Percentiles rank a stretch among this genome's conserved stretches.
Conservation (phyloP, 2,113 vertebrate genomes). For the Sphyrna mokarran region DNA sequence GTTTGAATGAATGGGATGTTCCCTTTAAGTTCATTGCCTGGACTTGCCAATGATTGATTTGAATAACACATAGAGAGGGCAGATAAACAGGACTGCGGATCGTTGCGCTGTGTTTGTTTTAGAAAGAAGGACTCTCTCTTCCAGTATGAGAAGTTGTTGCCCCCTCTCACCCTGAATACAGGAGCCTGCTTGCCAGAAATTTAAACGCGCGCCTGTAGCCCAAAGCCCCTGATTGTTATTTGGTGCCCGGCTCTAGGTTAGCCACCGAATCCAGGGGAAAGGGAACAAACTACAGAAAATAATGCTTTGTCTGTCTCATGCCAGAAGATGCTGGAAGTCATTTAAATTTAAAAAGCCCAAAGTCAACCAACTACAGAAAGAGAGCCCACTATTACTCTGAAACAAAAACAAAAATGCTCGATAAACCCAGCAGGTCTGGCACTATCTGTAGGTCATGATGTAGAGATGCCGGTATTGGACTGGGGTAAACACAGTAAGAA, state of each 20-base stretch:
- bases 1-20: background rate
- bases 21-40: background rate
- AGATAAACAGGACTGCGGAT: background rate
- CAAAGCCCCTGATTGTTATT: background rate
- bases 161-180: background rate
- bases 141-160: background rate
- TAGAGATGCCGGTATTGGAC: too few species aligned
- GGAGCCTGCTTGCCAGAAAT: background rate
- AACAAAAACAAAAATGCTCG: too few species aligned
- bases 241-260: too few species aligned
- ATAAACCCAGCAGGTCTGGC: too few species aligned
- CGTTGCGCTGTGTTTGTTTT: background rate
- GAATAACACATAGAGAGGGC: background rate
- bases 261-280: too few species aligned
- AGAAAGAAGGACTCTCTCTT: background rate
- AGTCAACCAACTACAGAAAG: background rate
- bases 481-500: too few species aligned
- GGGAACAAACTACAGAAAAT: too few species aligned
- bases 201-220: background rate
- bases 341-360: too few species aligned
- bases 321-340: too few species aligned
- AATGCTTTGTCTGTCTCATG: too few species aligned
- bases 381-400: background rate
- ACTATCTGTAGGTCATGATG: too few species aligned
- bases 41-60: background rate